A percentile compares a stretch with the other conserved stretches of the same genome.
Evolutionary conservation across 2,888 invertebrate genomes (phyloP).

Genomic region (Phengaris arion): DNA sequence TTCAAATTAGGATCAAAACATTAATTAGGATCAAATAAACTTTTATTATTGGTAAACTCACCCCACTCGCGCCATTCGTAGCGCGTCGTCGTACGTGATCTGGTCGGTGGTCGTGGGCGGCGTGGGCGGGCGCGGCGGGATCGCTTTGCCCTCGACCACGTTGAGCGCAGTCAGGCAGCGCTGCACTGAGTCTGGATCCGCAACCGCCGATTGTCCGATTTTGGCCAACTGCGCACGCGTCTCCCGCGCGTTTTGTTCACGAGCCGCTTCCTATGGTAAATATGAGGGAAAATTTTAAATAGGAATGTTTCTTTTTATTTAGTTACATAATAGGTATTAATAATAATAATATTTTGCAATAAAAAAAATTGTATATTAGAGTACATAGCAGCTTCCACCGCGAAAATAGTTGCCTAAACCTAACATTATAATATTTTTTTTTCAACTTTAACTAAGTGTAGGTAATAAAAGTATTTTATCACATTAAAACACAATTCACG

Average conservation of each 20-base stretch:
- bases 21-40: too few relatives aligned
- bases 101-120: slow-evolving; percentile 64
- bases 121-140: slow-evolving; percentile 57
- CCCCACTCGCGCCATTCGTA: slow-evolving; percentile 56
- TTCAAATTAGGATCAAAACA: too few relatives aligned
- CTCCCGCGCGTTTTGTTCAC: slow-evolving; percentile 59
- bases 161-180: slow-evolving; percentile 63
- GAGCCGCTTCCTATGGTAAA: slow-evolving; percentile 52
- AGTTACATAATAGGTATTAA: too few relatives aligned
- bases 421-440: not conserved
- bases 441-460: not conserved
- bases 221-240: slow-evolving; percentile 58
- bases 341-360: too few relatives aligned
- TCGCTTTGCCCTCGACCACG: slow-evolving; percentile 65
- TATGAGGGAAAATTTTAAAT: too few relatives aligned
- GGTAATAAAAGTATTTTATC: not conserved
- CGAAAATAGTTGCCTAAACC: not conserved
- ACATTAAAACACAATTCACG: slow-evolving; percentile 10
- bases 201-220: slow-evolving; percentile 66
- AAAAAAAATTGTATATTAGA: not conserved
- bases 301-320: too few relatives aligned
- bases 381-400: not conserved
- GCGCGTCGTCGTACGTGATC: slow-evolving; percentile 64
- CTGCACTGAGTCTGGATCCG: slow-evolving; percentile 65
- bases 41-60: slow-evolving; percentile 37